phyloP scores from a whole-genome alignment of 2,888 invertebrate genomes.

The Tipula helvola region DNA sequence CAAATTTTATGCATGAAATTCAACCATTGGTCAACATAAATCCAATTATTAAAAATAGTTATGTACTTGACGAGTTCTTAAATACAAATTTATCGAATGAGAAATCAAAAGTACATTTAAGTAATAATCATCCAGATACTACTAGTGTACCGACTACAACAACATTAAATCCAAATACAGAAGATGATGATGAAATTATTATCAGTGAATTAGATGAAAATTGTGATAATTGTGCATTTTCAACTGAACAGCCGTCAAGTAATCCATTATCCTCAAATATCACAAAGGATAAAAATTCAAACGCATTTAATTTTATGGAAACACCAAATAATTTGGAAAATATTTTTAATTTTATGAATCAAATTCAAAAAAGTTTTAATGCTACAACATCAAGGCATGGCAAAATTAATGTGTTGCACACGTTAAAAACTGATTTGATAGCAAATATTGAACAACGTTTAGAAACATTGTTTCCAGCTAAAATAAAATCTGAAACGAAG shows the following conservation, averaged over 20 bases:
- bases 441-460: slow-evolving; percentile 46
- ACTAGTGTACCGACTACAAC: background rate
- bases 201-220: background rate
- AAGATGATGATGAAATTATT: background rate
- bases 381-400: slow-evolving; percentile 24
- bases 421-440: slow-evolving; percentile 41
- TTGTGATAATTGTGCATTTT: background rate
- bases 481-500: slow-evolving; percentile 8
- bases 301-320: background rate
- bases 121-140: background rate
- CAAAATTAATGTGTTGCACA: slow-evolving; percentile 28
- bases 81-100: background rate
- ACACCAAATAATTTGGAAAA: background rate
- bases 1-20: background rate
- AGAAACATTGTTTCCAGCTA: slow-evolving; percentile 37
- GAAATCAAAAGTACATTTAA: background rate
- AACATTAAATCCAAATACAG: background rate
- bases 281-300: background rate
- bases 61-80: background rate
- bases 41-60: background rate
- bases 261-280: background rate
- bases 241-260: background rate
- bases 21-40: background rate
- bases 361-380: slow-evolving; percentile 26
- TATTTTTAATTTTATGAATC: slow-evolving; percentile 27